Percentiles rank a stretch among this genome's conserved stretches.
phyloP scores from a whole-genome alignment of 2,888 invertebrate genomes.

The Tenodera sinensis region DNA sequence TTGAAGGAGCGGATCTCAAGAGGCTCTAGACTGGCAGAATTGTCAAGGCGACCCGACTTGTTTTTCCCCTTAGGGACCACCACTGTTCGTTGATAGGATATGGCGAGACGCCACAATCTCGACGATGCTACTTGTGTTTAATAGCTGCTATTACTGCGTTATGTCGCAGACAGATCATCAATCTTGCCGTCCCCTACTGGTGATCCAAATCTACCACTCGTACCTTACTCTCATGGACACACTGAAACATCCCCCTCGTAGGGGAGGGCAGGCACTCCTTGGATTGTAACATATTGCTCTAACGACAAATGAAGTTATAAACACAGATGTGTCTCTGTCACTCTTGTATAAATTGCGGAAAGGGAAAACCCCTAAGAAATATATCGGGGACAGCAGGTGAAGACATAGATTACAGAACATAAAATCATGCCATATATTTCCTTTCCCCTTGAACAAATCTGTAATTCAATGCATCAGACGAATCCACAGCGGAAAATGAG shows the following conservation, averaged over 20 bases:
- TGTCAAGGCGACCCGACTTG: too few relatives aligned
- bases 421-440: background rate
- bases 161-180: background rate
- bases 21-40: too few relatives aligned
- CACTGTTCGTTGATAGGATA: background rate
- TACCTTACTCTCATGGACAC: background rate
- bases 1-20: too few relatives aligned
- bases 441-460: background rate
- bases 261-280: background rate
- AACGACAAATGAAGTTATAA: background rate
- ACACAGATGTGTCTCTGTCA: background rate
- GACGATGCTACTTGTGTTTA: background rate
- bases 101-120: background rate
- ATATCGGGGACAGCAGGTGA: background rate
- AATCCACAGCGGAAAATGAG: background rate
- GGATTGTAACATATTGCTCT: background rate
- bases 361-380: background rate
- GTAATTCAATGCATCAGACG: background rate
- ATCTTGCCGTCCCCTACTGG: background rate
- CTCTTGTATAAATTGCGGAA: background rate
- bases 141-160: background rate
- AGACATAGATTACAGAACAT: background rate
- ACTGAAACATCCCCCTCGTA: background rate
- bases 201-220: background rate
- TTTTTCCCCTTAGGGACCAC: too few relatives aligned